Percentiles rank a stretch among this genome's conserved stretches.
Conservation (phyloP, 2,797 vertebrate genomes). For the Crax fasciolata region DNA sequence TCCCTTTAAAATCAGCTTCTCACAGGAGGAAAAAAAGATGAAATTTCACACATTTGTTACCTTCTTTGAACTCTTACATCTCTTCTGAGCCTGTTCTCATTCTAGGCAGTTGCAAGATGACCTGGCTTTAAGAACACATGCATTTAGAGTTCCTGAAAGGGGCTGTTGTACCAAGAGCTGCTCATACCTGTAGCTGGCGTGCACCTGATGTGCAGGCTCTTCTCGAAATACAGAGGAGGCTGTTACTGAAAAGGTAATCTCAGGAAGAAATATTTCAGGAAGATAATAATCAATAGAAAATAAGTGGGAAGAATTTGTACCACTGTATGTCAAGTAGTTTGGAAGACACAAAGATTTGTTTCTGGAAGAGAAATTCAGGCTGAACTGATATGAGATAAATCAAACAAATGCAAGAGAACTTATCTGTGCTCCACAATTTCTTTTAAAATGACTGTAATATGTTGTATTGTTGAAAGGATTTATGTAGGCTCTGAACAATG, state of each 20-base stretch:
- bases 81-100: not conserved
- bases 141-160: not conserved
- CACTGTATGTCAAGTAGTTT: not conserved
- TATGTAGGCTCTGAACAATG: not conserved
- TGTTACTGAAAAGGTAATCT: not conserved
- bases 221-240: not conserved
- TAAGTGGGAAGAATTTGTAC: not conserved
- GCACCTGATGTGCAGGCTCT: not conserved
- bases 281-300: not conserved
- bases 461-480: not conserved
- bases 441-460: not conserved
- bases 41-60: not conserved
- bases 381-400: not conserved
- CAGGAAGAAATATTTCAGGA: not conserved
- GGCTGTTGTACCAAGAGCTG: not conserved
- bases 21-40: fast-evolving
- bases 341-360: not conserved
- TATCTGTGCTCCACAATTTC: not conserved
- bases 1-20: not conserved
- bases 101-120: not conserved
- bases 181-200: not conserved
- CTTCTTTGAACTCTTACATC: not conserved
- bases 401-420: not conserved
- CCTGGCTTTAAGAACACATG: not conserved
- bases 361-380: not conserved